These are phyloP conservation scores for Calycopis cecrops DNA, from an alignment of 1,140 invertebrate genomes.

Conservation along the genomic window DNA sequence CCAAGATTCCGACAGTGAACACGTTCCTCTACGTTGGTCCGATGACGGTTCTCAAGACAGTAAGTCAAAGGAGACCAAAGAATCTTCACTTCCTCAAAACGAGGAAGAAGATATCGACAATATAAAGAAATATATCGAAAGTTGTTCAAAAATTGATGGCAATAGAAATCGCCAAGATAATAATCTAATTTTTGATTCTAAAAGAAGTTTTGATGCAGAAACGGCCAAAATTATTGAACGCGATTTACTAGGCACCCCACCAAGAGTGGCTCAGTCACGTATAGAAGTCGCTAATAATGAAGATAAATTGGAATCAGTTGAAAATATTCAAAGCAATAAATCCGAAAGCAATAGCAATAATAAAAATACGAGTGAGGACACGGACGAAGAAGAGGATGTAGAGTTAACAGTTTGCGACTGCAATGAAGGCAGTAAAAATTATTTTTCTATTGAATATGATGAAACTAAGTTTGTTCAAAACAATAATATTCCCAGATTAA, in stretches of 20 bases:
- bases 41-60: conserved; percentile 54
- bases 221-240: conserved; percentile 64
- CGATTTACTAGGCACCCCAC: conserved; percentile 48
- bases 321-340: conserved; percentile 30
- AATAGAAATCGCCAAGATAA: conserved; percentile 27
- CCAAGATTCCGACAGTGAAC: conserved; percentile 49
- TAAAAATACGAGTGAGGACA: conserved; percentile 33
- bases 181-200: conserved; percentile 52
- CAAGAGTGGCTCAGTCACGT: conserved; percentile 22
- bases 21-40: conserved; percentile 46
- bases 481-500: conserved; percentile 37
- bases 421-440: conserved; percentile 51
- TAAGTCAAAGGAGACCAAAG: conserved; percentile 31
- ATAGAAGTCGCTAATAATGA: conserved; percentile 12
- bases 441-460: conserved; percentile 36
- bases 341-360: conserved; percentile 29
- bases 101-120: conserved; percentile 53
- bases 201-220: conserved; percentile 59
- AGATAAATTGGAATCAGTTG: conserved; percentile 8
- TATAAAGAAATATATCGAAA: conserved; percentile 57
- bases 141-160: conserved; percentile 21
- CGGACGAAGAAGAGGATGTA: conserved; percentile 36
- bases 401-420: conserved; percentile 50
- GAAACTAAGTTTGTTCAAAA: conserved; percentile 28
- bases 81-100: conserved; percentile 15